Conservation (phyloP, 2,113 vertebrate species). For the Alligator sinensis region DNA sequence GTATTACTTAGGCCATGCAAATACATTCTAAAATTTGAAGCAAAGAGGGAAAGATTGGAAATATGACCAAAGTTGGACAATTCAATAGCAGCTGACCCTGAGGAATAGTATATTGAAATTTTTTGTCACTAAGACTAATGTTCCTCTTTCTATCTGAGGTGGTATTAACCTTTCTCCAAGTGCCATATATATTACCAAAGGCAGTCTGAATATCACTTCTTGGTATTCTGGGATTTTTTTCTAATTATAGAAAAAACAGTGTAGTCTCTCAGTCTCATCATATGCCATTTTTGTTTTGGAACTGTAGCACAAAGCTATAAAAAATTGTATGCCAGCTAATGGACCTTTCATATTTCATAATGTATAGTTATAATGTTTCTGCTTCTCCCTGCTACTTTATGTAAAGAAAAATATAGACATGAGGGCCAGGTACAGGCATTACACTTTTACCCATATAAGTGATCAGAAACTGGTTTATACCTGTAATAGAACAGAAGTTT, state of each 20-base stretch:
- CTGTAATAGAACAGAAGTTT: too few species aligned
- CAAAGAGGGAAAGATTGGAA: constrained; percentile 12
- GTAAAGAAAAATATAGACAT: not conserved
- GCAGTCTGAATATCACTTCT: constrained; percentile 22
- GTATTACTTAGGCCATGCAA: not conserved
- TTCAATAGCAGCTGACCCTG: constrained; percentile 15
- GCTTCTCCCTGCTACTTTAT: not conserved
- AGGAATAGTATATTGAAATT: not conserved
- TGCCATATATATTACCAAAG: constrained; percentile 13
- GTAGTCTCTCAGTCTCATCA: constrained; percentile 33
- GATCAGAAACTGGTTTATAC: too few species aligned
- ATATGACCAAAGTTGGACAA: not conserved
- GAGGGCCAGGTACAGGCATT: too few species aligned
- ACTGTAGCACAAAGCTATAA: not conserved
- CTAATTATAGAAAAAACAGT: constrained; percentile 30
- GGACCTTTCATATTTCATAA: not conserved
- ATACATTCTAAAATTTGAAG: constrained; percentile 5
- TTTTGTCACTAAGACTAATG: constrained; percentile 55
- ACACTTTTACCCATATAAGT: too few species aligned
- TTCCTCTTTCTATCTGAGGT: constrained; percentile 27
- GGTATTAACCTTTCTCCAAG: constrained; percentile 2
- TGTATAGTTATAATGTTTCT: not conserved
- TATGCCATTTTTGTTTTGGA: not conserved
- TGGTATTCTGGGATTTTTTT: not conserved
- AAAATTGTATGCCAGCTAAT: not conserved